Base-by-base conservation (phyloP, 2,888 invertebrate genomes). In the Cantharis lateralis region DNA sequence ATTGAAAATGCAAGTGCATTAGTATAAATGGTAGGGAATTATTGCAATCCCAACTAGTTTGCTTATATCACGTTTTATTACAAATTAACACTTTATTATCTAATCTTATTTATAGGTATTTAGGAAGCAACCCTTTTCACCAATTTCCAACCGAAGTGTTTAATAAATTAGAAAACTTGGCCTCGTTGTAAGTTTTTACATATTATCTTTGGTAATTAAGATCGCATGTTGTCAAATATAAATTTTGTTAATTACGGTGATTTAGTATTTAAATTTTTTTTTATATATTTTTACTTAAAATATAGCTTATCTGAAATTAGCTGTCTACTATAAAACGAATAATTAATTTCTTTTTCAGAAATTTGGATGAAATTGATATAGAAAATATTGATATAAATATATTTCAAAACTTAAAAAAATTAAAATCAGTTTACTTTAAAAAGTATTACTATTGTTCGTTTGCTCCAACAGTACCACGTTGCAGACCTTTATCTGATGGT, bases 401-500 rank as follows among this genome's bases (percentile, higher is more conserved):
- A 28, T 90, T 93, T 74, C 85, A 88, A 48, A 79, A 84, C 2
- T 86, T 92, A 76, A 80, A 80, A 4, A 87, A 88, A 11, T 85
- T 93, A 18, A 88, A 91, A 75, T 90, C 90, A 76, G 88, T 92
- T 85, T 90, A 92, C 80, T 93, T 92, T 79, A 91, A 91, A 79
- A 90, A 90, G 66, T 93, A 93, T 83, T 89, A 90, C 81, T 93
- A 91, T 83, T 93, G 93, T 82, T 90, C 91, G 2, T 91, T 90
- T 85, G 91, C 91, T 0, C 91, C 92, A 0, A 87, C 88, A 62
- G 91, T 92, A 7, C 87, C 89, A 70, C 89, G 89, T 80, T 93
- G 93, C 81, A 88, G 87, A 32, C 93, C 93, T 0, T 87, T 88
- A 20, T 91, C 91, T 13, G 93, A 93, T 84, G 93, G 93, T 87